These are phyloP conservation scores for Chaetodon trifasciatus DNA, from an alignment of 2,797 vertebrate species.

Conservation along the genomic window DNA sequence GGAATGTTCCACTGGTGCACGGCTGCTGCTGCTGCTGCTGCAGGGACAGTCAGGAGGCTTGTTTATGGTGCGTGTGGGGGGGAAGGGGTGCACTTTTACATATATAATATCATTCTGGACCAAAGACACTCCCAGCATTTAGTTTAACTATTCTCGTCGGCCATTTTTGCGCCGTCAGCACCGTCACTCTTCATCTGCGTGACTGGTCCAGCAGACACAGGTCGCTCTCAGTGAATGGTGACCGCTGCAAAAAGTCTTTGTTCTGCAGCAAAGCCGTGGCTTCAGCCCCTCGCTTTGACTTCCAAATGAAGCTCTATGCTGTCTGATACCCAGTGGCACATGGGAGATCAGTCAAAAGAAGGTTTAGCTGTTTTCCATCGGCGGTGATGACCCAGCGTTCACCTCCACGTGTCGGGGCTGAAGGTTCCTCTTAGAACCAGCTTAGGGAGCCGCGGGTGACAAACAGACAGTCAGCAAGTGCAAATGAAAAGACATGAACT, in stretches of 20 bases:
- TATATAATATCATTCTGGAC: background rate
- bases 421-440: constrained; percentile 63
- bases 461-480: constrained; percentile 43
- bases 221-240: constrained; percentile 26
- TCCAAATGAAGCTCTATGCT: constrained; percentile 46
- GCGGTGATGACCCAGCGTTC: background rate
- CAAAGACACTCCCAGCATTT: constrained; percentile 1
- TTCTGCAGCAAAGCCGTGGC: constrained; percentile 50
- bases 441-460: constrained; percentile 46
- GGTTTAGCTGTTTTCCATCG: constrained; percentile 45
- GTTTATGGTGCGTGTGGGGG: constrained; percentile 15
- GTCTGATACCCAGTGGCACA: constrained; percentile 34
- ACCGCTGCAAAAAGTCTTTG: constrained; percentile 62
- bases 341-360: constrained; percentile 23
- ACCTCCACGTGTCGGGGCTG: background rate
- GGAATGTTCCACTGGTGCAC: background rate
- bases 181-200: constrained; percentile 3
- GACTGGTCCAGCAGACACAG: constrained; percentile 27
- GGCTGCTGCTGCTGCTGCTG: background rate
- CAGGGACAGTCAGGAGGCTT: background rate
- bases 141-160: background rate
- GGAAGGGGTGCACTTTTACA: background rate
- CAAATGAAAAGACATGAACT: constrained; percentile 31
- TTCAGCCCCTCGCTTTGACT: constrained; percentile 40
- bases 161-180: constrained; percentile 20